These are phyloP conservation scores for Ophion ellenae DNA, from an alignment of 2,888 invertebrate genomes.

Conservation along the genomic window DNA sequence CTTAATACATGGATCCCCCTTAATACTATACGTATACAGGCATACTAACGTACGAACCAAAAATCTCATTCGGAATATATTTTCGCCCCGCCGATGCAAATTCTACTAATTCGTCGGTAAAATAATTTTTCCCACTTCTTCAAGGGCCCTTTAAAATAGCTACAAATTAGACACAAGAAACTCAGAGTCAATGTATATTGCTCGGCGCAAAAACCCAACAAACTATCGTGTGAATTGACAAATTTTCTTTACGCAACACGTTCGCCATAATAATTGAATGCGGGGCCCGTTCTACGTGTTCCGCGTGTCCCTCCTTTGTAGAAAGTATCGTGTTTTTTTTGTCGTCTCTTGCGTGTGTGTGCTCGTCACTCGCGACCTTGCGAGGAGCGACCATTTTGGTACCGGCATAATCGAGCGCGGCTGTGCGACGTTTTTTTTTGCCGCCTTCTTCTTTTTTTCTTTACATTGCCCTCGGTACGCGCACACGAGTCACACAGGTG, in stretches of 20 bases:
- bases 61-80: neutral
- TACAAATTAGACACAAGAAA: neutral
- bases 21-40: neutral
- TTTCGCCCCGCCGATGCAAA: neutral
- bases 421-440: neutral
- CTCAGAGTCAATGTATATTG: neutral
- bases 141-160: too few species aligned
- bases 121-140: neutral
- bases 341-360: neutral
- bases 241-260: conserved; percentile 52
- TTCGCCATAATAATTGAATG: conserved; percentile 24
- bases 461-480: neutral
- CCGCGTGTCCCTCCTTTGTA: conserved; percentile 47
- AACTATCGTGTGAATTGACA: neutral
- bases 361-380: conserved; percentile 62
- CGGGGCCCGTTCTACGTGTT: conserved; percentile 15
- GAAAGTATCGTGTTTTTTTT: conserved; percentile 46
- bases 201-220: neutral
- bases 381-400: conserved; percentile 58
- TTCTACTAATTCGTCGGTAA: neutral
- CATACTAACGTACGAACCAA: neutral
- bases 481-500: conserved; percentile 13
- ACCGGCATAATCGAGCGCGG: conserved; percentile 31
- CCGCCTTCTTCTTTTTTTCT: conserved; percentile 2
- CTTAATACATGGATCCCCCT: neutral